Base-by-base conservation (phyloP, 1,140 invertebrate species). In the Brachionus koreanus region DNA sequence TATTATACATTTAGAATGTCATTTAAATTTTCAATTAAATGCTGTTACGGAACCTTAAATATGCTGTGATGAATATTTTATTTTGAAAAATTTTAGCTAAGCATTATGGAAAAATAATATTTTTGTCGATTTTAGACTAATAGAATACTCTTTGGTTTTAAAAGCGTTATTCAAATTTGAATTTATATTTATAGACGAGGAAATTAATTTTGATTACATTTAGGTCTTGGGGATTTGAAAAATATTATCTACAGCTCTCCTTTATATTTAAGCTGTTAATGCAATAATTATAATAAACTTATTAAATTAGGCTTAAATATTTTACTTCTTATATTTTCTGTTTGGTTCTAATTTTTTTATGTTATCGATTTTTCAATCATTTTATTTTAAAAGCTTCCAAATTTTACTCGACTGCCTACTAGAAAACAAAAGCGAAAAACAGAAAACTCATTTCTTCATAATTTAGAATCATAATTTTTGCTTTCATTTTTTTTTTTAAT, bases 361-460 rank as follows among this genome's bases (percentile, higher is more conserved):
- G 16, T 69, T 69, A 69, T 69, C 65, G 65, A 69, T 69, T 69
- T 69, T 69, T 69, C 65, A 69, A 69, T 69, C 65, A 69, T 65
- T 65, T 65, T 37, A 65, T 65, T 65, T 65, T 57, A 57, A 57
- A 57, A 57, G 65, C 65, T 37, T n/a, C 35, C 35, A 39, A 69
- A 69, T 57, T 57, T 57, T 57, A 69, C 29, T 37, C 29, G 16
- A 23, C 29, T 37, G 65, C 65, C 37, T 37, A 35, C 65, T 65
- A 65, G 25, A 37, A 69, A 69, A 69, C 6, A 39, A 69, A 39
- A 39, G 37, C 5, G 12, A 39, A 69, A 69, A 69, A 10, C 33
- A 19, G 37, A 69, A 37, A 69, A 69, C n/a, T 39, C 65, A 39
- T 19, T 19, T 39, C 63, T 23, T 65, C 63, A 65, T 65, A 65